These are phyloP conservation scores for Epizoanthus fatuus DNA, from an alignment of 92 coral and sea anemone species.

Conservation along the genomic window DNA sequence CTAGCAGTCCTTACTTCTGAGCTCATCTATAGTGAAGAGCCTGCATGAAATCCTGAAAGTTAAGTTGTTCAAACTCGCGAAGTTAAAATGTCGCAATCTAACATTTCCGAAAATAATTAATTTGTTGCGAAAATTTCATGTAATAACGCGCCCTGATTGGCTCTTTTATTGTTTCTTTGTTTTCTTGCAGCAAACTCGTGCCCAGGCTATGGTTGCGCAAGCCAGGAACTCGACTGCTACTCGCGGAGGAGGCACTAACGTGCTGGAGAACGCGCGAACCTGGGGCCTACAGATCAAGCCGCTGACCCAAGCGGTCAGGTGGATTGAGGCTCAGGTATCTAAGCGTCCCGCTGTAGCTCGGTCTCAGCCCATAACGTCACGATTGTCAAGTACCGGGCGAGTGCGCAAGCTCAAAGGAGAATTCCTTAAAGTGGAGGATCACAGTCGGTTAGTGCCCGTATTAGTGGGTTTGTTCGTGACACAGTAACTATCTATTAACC, in stretches of 20 bases:
- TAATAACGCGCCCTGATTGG: neutral
- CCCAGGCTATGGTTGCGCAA: constrained; percentile 82
- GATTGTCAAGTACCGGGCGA: constrained; percentile 32
- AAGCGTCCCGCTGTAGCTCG: constrained; percentile 24
- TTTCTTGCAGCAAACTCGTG: constrained; percentile 78
- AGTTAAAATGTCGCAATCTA: too few species aligned
- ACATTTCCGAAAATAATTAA: too few species aligned
- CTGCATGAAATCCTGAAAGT: too few species aligned
- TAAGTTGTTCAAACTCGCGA: too few species aligned
- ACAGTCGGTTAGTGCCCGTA: too few species aligned
- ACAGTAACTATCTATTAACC: neutral
- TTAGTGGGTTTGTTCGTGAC: constrained; percentile 8
- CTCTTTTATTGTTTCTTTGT: neutral
- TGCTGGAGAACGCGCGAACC: constrained; percentile 73
- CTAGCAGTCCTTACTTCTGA: too few species aligned
- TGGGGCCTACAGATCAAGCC: constrained; percentile 88
- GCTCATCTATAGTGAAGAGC: too few species aligned
- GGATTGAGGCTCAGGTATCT: constrained; percentile 56
- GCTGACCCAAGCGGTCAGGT: constrained; percentile 64
- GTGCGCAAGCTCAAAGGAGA: constrained; percentile 82
- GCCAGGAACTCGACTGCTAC: constrained; percentile 58
- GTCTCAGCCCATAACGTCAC: constrained; percentile 13
- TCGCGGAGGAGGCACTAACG: constrained; percentile 66
- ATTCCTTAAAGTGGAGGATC: constrained; percentile 92
- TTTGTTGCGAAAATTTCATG: too few species aligned